phyloP scores from a whole-genome alignment of 1,140 invertebrate genomes.

The Nixonia krombeini region DNA sequence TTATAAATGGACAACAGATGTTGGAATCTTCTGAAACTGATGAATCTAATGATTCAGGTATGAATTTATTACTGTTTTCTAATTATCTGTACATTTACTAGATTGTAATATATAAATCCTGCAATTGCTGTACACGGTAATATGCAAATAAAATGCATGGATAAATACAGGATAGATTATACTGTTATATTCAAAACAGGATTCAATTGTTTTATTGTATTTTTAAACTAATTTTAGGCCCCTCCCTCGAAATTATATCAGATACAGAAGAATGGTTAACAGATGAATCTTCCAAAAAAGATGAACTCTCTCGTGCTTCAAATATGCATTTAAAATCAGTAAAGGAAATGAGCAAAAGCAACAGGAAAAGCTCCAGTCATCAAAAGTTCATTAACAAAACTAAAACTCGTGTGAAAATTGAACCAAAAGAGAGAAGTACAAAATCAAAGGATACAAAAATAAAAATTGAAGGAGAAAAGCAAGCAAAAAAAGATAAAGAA shows the following conservation, averaged over 20 bases:
- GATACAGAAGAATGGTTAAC: conserved; percentile 67
- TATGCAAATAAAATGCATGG: too few relatives aligned
- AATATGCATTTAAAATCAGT: conserved; percentile 46
- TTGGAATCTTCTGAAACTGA: conserved; percentile 65
- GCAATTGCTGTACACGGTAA: too few relatives aligned
- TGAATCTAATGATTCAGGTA: conserved; percentile 66
- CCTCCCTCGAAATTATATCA: conserved; percentile 69
- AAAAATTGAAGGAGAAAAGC: conserved; percentile 46
- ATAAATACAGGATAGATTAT: too few relatives aligned
- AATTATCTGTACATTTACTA: too few relatives aligned
- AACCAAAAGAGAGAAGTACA: conserved; percentile 38
- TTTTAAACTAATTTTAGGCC: conserved; percentile 49
- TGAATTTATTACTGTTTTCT: too few relatives aligned
- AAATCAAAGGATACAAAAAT: conserved; percentile 41
- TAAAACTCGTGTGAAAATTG: conserved; percentile 46
- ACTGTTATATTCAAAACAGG: too few relatives aligned
- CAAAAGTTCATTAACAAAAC: conserved; percentile 16
- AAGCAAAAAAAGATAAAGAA: conserved; percentile 60
- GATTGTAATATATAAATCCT: too few relatives aligned
- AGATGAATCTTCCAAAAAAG: conserved; percentile 52
- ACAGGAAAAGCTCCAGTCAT: conserved; percentile 10
- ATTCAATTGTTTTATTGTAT: too few relatives aligned
- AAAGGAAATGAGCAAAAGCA: conserved; percentile 15
- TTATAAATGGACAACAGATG: conserved; percentile 65
- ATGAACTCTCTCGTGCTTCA: conserved; percentile 31